A percentile compares a stretch with the other conserved stretches of the same genome.
Evolutionary conservation across 2,888 invertebrate species (phyloP).

Genomic region (Hirtodrosophila alboralis): DNA sequence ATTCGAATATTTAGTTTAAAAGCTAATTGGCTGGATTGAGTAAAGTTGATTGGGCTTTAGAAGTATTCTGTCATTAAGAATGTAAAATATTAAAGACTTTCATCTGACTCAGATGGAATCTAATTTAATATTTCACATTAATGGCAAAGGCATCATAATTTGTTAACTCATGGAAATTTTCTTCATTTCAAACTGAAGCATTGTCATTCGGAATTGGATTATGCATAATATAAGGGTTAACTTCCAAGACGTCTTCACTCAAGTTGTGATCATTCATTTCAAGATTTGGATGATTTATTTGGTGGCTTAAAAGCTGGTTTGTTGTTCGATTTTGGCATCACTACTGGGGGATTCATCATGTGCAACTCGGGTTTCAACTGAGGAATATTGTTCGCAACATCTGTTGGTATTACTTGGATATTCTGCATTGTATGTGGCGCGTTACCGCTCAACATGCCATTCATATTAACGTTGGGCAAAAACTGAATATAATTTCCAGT

Average conservation of each 20-base stretch:
- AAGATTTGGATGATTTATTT: not conserved
- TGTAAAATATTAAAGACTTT: too few species aligned
- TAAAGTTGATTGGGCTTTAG: too few species aligned
- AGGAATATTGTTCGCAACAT: not conserved
- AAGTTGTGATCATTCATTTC: slow-evolving; percentile 6
- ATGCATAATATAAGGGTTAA: too few species aligned
- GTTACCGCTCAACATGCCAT: not conserved
- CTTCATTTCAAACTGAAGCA: too few species aligned
- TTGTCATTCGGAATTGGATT: too few species aligned
- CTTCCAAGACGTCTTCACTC: not conserved
- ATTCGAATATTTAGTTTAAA: too few species aligned
- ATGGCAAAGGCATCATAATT: too few species aligned
- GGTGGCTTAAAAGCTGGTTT: not conserved
- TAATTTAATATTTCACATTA: too few species aligned
- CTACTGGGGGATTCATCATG: slow-evolving; percentile 2
- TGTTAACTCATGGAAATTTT: too few species aligned
- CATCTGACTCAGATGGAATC: too few species aligned
- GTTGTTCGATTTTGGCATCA: not conserved
- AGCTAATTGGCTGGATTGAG: too few species aligned
- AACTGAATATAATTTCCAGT: not conserved
- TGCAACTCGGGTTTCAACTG: slow-evolving; percentile 1
- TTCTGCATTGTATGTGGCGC: not conserved
- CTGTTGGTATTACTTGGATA: not conserved
- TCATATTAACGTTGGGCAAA: slow-evolving; percentile 24
- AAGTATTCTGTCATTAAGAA: too few species aligned